A percentile compares a stretch with the other conserved stretches of the same genome.
phyloP scores from a whole-genome alignment of 2,888 invertebrate genomes.

The Adela reaumurella region DNA sequence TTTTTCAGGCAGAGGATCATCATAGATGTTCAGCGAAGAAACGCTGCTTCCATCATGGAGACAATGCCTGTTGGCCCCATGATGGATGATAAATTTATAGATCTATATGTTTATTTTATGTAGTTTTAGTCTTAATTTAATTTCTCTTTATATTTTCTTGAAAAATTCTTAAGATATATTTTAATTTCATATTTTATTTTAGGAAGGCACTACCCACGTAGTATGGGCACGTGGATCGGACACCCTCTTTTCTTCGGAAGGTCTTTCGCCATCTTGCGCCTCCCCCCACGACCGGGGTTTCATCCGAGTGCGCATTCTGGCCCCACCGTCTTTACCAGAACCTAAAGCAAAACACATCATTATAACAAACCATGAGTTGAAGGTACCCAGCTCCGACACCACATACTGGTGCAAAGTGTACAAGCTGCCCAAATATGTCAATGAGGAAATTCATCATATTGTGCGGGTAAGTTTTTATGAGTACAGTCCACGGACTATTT shows the following conservation, averaged over 20 bases:
- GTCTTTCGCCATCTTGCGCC: conserved; percentile 58
- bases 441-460: conserved; percentile 70
- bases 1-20: too few species aligned
- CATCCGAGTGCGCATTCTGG: conserved; percentile 68
- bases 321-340: conserved; percentile 34
- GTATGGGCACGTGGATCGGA: conserved; percentile 81
- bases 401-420: conserved; percentile 96
- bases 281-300: conserved; percentile 63
- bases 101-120: too few species aligned
- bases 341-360: conserved; percentile 54
- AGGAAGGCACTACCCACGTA: conserved; percentile 88
- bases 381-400: conserved; percentile 82
- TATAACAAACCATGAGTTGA: conserved; percentile 60
- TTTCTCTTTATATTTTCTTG: too few species aligned
- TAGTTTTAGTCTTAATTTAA: too few species aligned
- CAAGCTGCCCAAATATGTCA: conserved; percentile 68
- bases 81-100: too few species aligned
- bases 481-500: too few species aligned
- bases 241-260: conserved; percentile 64
- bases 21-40: too few species aligned
- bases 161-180: neutral
- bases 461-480: conserved; percentile 52
- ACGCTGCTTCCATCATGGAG: too few species aligned
- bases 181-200: conserved; percentile 8
- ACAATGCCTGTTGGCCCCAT: too few species aligned